Base-by-base conservation (phyloP, 2,888 invertebrate genomes). In the Luperina testacea region DNA sequence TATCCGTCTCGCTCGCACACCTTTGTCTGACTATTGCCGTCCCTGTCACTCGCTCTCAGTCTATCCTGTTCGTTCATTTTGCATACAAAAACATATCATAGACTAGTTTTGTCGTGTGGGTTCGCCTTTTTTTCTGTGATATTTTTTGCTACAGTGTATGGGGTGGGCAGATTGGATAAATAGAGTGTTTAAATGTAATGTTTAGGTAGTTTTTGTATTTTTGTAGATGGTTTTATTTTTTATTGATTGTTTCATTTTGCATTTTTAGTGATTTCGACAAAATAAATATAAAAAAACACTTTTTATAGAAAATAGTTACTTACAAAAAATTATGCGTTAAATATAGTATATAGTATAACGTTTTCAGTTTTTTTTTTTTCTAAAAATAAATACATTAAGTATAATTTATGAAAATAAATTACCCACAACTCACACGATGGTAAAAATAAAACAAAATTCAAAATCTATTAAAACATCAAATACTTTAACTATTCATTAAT, bases 1-100 rank as follows among this genome's bases (percentile, higher is more conserved):
- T 96, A 88, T 83, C 93, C 75, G 59, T 94, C 94, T 87, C 93
- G 2, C 83, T 95, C 92, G 1, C 87, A 78, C 95, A 20, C 71
- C 77, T 80, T 83, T 81, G 82, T 85, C 75, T 85, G 81, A 69
- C 72, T 87, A 87, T 17, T 64, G 42, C 82, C 38, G 67, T 90
- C 90, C 82, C 82, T 57, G 57, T 89, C 81, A 38, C 81, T 74
- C 87, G 77, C 81, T 67, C 70, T 68, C 75, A 77, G 63, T 80
- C 87, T 81, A 72, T 90, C 92, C 88, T 90, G 24, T 85, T 91
- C 91, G 68, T 85, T 81, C 87, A 87, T 90, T 91, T 91, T 88
- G 88, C 87, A 88, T 88, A 87, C 78, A 88, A 83, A 86, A 87
- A 87, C 83, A 84, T 83, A 81, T 87, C 63, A 42, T 59, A 71